A percentile compares a stretch with the other conserved stretches of the same genome.
phyloP scores from a whole-genome alignment of 2,888 invertebrate species.

The Campopleginae sp. region DNA sequence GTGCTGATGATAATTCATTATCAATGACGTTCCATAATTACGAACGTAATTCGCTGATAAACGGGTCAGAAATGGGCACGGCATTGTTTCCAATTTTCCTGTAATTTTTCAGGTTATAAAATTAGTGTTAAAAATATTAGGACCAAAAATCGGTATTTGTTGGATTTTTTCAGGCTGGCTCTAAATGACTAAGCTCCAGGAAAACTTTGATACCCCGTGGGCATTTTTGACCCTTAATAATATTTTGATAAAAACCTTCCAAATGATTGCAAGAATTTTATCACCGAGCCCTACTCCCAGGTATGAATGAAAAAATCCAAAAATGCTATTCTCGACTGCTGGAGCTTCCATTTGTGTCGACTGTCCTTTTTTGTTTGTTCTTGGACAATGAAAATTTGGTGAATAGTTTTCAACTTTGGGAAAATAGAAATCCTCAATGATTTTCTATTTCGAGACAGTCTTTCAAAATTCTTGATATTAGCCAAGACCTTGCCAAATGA shows the following conservation, averaged over 20 bases:
- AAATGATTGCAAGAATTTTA: neutral
- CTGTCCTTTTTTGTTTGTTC: neutral
- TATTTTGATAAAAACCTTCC: no score
- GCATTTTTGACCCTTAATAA: no score
- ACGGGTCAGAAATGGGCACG: constrained; percentile 94
- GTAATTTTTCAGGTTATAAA: constrained; percentile 29
- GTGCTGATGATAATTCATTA: constrained; percentile 92
- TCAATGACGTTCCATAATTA: constrained; percentile 91
- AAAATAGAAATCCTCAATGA: neutral
- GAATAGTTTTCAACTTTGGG: neutral
- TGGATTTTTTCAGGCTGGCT: no score
- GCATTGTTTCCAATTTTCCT: constrained; percentile 86
- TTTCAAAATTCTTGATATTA: neutral
- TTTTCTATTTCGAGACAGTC: neutral
- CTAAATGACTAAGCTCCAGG: no score
- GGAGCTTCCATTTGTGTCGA: neutral
- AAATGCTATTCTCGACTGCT: neutral
- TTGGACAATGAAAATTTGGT: neutral
- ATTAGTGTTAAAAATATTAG: neutral
- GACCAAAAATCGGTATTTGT: neutral
- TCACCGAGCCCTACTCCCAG: neutral
- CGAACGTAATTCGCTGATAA: constrained; percentile 92
- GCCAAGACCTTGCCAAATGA: neutral
- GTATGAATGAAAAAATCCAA: neutral
- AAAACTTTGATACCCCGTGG: no score